Evolutionary conservation across 2,888 invertebrate genomes (phyloP).

Genomic region (Auanema sp.): DNA sequence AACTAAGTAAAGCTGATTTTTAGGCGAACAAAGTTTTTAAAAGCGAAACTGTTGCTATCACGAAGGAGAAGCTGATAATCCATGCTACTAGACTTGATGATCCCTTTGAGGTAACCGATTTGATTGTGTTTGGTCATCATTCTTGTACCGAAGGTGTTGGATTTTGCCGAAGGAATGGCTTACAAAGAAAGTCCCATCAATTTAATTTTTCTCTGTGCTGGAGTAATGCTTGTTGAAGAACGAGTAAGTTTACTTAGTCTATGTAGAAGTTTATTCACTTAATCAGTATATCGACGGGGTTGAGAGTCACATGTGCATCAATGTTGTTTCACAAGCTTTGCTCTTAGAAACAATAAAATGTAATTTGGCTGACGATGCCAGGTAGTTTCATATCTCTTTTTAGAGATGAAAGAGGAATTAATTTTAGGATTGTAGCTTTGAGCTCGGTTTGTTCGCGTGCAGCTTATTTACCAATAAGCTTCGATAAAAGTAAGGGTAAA

Average conservation of each 20-base stretch:
- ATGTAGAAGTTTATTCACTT: background rate
- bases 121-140: too few relatives aligned
- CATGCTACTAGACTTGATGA: too few relatives aligned
- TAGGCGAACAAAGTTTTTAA: too few relatives aligned
- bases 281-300: constrained; percentile 12
- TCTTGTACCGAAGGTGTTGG: background rate
- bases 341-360: constrained; percentile 8
- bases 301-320: constrained; percentile 20
- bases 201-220: constrained; percentile 17
- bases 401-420: background rate
- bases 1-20: too few relatives aligned
- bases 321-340: constrained; percentile 18
- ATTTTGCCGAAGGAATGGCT: background rate
- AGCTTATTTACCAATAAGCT: constrained; percentile 5
- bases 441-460: constrained; percentile 15
- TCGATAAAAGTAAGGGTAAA: background rate
- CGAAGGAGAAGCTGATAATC: too few relatives aligned
- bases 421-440: constrained; percentile 15
- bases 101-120: too few relatives aligned
- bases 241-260: constrained; percentile 6
- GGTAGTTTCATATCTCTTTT: background rate
- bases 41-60: too few relatives aligned
- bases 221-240: constrained; percentile 17
- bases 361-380: constrained; percentile 1
- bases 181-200: constrained; percentile 1